These are phyloP conservation scores for Noturus placidus DNA, from an alignment of 2,113 vertebrate species.

Conservation along the genomic window DNA sequence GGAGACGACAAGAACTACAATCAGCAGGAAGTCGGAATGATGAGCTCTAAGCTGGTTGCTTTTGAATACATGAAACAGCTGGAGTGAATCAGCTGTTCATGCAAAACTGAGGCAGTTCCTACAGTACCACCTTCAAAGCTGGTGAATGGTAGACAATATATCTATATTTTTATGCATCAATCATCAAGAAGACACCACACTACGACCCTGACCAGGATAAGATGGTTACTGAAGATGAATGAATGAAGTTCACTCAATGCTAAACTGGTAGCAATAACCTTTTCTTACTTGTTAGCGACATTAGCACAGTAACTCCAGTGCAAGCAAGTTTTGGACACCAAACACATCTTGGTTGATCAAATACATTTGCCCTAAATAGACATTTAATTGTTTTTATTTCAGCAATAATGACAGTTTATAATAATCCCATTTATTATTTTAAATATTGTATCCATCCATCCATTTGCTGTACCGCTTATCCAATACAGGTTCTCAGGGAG, in stretches of 20 bases:
- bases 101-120: background rate
- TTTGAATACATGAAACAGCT: background rate
- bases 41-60: background rate
- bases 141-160: background rate
- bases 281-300: background rate
- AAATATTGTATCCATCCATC: background rate
- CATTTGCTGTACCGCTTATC: no score
- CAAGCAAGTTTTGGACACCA: background rate
- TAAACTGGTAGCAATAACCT: background rate
- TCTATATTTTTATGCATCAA: background rate
- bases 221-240: background rate
- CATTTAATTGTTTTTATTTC: background rate
- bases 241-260: background rate
- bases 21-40: background rate
- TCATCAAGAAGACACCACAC: background rate
- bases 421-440: background rate
- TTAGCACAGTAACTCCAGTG: background rate
- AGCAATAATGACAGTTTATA: background rate
- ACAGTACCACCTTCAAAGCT: background rate
- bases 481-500: no score
- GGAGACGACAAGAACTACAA: background rate
- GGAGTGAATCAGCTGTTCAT: no score
- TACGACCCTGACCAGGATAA: background rate
- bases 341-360: background rate
- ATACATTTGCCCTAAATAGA: background rate